Conservation (phyloP, 2,888 invertebrate genomes). For the Leptopilina syphax region DNA sequence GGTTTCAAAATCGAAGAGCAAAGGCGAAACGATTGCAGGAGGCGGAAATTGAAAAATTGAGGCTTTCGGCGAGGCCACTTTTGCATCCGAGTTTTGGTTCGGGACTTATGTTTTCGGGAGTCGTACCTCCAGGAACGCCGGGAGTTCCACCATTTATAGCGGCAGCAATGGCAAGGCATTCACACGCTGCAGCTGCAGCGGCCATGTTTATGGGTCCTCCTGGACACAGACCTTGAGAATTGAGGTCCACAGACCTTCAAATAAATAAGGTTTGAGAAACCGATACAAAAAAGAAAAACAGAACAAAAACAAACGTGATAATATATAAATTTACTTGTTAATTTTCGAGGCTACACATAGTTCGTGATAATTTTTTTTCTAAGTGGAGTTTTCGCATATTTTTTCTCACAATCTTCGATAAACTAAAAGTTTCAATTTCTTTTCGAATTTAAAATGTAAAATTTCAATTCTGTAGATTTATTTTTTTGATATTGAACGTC, state of each 20-base stretch:
- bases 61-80: slow-evolving; percentile 89
- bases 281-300: slow-evolving; percentile 5
- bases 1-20: slow-evolving; percentile 89
- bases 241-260: slow-evolving; percentile 15
- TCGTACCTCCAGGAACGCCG: slow-evolving; percentile 79
- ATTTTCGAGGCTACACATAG: slow-evolving; percentile 34
- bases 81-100: slow-evolving; percentile 85
- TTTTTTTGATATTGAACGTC: too few species aligned
- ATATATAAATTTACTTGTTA: slow-evolving; percentile 33
- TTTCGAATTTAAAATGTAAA: too few species aligned
- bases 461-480: too few species aligned
- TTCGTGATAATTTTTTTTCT: slow-evolving; percentile 33
- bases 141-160: slow-evolving; percentile 83
- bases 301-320: slow-evolving; percentile 18
- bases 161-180: slow-evolving; percentile 78
- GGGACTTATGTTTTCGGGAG: slow-evolving; percentile 80
- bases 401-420: neutral
- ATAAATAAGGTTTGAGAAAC: slow-evolving; percentile 15
- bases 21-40: slow-evolving; percentile 98
- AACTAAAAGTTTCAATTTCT: too few species aligned
- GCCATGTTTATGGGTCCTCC: slow-evolving; percentile 76
- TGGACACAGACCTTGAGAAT: slow-evolving; percentile 72
- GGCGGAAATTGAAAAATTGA: slow-evolving; percentile 94
- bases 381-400: neutral
- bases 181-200: slow-evolving; percentile 77